Evolutionary conservation across 2,113 vertebrate species (phyloP), one percentile per base, ranked within the genome.

Genomic region (Nematolebias whitei): DNA sequence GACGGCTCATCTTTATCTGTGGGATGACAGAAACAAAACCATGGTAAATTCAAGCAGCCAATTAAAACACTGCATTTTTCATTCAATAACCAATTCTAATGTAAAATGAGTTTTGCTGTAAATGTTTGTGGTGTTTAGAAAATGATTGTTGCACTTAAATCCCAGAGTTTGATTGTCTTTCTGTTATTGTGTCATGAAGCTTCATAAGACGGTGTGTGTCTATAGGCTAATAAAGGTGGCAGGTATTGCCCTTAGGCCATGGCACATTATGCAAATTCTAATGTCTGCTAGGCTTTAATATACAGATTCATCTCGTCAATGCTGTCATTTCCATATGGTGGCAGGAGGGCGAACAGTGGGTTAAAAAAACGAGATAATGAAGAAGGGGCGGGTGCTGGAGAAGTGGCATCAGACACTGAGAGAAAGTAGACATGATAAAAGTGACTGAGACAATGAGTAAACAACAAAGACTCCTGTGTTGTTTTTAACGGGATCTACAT

Each of bases 251-350:
- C 95, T 93, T 85, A 93, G 96, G 96, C 97, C 94, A 95, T 90
- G 93, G 95, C 93, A 93, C 95, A 99, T 97, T 98, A 98, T 99
- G 96, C 95, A 96, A 99, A 99, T 98, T 95, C 93, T 96, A 96
- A 97, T 96, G 96, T 97, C 96, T 96, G 95, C 95, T 93, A 93
- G 94, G 94, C 95, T 97, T 97, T 98, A 98, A 98, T 98, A 98
- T 97, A 99, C 96, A 98, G 95, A 96, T 98, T 94, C 96, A 96
- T 96, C 95, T 95, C 94, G 94, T 96, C 83, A 94, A 94, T 93
- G 92, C 93, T 94, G 94, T 94, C 95, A 98, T 97, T 96, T 98
- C 95, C 96, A 96, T 96, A 96, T 94, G 87, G 88, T 85, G 87
- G 89, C 78, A 87, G 74, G 79, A 64, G 85, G 81, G 72, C 80